A percentile compares a stretch with the other conserved stretches of the same genome.
Evolutionary conservation across 2,113 vertebrate species (phyloP).

Genomic region (Grantiella picta): DNA sequence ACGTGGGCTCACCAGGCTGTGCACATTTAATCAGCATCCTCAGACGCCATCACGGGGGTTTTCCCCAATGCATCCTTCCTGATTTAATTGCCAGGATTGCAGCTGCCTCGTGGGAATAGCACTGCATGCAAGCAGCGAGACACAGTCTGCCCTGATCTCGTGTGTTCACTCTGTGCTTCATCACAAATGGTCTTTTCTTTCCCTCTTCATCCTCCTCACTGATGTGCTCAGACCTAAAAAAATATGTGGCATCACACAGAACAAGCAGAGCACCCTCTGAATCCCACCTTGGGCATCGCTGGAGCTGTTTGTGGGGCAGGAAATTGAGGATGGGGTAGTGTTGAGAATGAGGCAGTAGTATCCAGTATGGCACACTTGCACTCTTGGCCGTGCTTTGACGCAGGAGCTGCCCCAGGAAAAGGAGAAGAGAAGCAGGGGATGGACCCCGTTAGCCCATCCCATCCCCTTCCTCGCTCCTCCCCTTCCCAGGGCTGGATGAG

Average conservation of each 20-base stretch:
- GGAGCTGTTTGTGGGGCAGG: background rate
- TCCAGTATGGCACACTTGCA: background rate
- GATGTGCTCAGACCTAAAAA: background rate
- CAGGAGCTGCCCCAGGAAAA: background rate
- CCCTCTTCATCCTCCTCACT: background rate
- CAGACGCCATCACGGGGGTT: background rate
- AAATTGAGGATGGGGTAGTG: fast-evolving
- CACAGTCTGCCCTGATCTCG: fast-evolving
- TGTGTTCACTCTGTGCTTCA: background rate
- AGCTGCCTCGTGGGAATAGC: background rate
- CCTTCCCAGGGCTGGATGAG: background rate
- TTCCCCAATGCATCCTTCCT: background rate
- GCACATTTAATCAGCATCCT: background rate
- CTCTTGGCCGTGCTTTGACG: fast-evolving
- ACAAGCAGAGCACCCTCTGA: background rate
- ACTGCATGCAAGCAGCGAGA: background rate
- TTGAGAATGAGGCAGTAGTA: fast-evolving
- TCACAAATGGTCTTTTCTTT: background rate
- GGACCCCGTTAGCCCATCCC: background rate
- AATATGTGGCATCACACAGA: background rate
- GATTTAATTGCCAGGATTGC: background rate
- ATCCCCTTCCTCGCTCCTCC: background rate
- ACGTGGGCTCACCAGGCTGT: background rate
- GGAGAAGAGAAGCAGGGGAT: background rate
- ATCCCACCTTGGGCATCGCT: fast-evolving